Base-by-base conservation (phyloP, 2,888 invertebrate genomes). In the Nephrotoma appendiculata region DNA sequence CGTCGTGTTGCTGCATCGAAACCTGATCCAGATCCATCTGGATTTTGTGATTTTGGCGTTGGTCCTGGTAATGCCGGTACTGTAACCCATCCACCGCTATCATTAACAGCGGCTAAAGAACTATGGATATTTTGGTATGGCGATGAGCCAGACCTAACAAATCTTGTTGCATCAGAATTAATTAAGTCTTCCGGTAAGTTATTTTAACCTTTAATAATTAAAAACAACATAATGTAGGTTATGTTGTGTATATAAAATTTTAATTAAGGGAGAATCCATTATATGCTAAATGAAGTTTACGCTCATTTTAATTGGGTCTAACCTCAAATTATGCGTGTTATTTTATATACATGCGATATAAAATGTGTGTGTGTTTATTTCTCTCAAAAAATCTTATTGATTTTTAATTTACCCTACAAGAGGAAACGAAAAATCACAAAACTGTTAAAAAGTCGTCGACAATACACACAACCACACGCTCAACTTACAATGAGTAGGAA, bases 81-180 rank as follows among this genome's bases (percentile, higher is more conserved):
- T 92, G 90, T 93, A 93, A 91, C 91, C 90, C 95, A 95, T 90
- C 96, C 95, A 90, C 96, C 96, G 89, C 94, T 97, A 90, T 96
- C 96, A 89, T 93, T 97, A 89, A 95, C 95, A 91, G 96, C 96
- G 90, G 95, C 97, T 92, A 99, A 99, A 93, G 99, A 99, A 92
- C 94, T 99, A 88, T 99, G 99, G 99, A 97, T 99, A 92, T 99
- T 99, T 93, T 99, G 99, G 99, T 99, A 99, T 93, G 98, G 98
- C 90, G 98, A 98, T 92, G 98, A 98, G 92, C 98, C 98, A 87
- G 97, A 98, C 92, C 94, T 98, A 88, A 94, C 94, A 90, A 95
- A 96, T 88, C 93, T 98, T 90, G 96, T 98, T 89, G 95, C 96
- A 87, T 95, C 96, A 12, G 97, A 98, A 91, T 94, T 98, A 89